Evolutionary conservation across 2,888 invertebrate species (phyloP), one percentile per base, ranked within the genome.

Genomic region (Aelia acuminata): DNA sequence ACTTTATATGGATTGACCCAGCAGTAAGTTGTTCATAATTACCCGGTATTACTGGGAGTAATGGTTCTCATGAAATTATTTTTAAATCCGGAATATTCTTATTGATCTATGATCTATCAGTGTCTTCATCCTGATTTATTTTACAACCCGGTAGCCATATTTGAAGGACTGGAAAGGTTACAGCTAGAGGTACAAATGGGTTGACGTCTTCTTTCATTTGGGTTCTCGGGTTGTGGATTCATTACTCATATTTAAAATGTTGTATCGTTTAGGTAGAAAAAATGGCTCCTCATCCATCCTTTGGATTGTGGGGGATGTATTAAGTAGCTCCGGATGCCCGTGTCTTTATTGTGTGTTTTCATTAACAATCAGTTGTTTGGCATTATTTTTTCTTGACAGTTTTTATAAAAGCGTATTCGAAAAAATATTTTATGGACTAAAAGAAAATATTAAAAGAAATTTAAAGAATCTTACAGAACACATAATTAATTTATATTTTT

Each of bases 191-290:
- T 13, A 57, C 26, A 57, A 57, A 57, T 57, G 57, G 57, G 26
- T 57, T 57, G 57, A 57, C 26, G 57, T 57, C 57, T 57, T 26
- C 26, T 57, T 57, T 57, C 57, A 57, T 57, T 57, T 57, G 15
- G 57, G 26, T 57, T 57, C 57, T 57, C 15, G 26, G n/a, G 13
- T 26, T 31, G 3, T 3, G 26, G 13, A 26, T 57, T 57, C 57
- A 57, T 57, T 26, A 26, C 26, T 57, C 57, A 57, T 57, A 26
- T 57, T 57, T 57, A 57, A n/a, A 26, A 57, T 57, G 57, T 13
- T 10, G 57, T 57, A 26, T 31, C 57, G 57, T 57, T 57, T 26
- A 26, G 57, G 13, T 26, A 26, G 26, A 31, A 57, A 57, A 31
- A 57, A 57, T 57, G 11, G 15, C 26, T 15, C 18, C 57, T 26